These are phyloP conservation scores for Parazoanthus swiftii DNA, from an alignment of 92 coral and sea anemone genomes.

Conservation along the genomic window DNA sequence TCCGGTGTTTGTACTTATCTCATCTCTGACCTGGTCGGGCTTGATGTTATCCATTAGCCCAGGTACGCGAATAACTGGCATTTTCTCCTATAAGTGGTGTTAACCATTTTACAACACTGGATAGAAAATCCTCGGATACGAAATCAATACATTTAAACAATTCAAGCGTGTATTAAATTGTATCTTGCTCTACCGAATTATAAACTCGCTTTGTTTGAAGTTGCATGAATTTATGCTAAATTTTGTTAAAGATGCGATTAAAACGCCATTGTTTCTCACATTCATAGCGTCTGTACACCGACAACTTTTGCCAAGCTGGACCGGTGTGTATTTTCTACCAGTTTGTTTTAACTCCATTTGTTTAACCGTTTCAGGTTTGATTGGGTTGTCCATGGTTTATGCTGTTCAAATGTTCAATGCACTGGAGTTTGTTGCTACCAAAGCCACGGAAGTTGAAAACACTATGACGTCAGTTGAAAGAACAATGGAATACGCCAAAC, in stretches of 20 bases:
- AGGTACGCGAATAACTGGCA: too few relatives aligned
- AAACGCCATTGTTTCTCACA: too few relatives aligned
- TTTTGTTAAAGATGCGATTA: too few relatives aligned
- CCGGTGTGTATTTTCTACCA: too few relatives aligned
- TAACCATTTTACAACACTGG: not conserved
- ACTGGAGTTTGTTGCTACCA: slow-evolving; percentile 15
- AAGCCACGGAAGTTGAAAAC: slow-evolving; percentile 26
- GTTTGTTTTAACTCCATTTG: not conserved
- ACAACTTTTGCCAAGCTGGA: not conserved
- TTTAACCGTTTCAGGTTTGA: slow-evolving; percentile 5
- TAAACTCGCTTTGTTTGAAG: too few relatives aligned
- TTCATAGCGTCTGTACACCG: not conserved
- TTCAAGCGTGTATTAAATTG: too few relatives aligned
- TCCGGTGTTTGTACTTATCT: not conserved
- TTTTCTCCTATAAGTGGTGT: not conserved
- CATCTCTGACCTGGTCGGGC: not conserved
- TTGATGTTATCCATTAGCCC: not conserved
- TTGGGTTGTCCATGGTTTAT: slow-evolving; percentile 27
- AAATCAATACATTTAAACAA: too few relatives aligned
- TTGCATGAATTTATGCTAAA: too few relatives aligned
- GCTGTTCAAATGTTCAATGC: slow-evolving; percentile 3
- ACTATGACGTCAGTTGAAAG: slow-evolving; percentile 41
- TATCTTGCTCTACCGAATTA: too few relatives aligned
- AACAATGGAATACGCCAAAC: slow-evolving; percentile 15
- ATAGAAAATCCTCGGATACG: not conserved